phyloP scores from a whole-genome alignment of 2,888 invertebrate species.

The Steinernema scapterisci region DNA sequence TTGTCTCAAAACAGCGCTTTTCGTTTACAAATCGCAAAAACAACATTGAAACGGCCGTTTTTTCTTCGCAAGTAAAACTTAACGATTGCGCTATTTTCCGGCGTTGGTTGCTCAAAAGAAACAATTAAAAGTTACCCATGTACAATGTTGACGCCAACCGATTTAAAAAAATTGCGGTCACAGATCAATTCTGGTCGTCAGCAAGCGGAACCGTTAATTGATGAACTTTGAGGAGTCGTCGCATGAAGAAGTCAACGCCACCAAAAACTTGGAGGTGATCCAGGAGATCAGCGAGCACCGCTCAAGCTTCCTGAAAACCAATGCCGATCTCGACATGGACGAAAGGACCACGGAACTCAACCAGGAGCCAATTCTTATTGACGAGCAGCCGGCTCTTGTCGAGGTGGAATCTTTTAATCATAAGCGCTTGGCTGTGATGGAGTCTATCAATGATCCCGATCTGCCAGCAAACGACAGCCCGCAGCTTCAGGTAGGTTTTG shows the following conservation, averaged over 20 bases:
- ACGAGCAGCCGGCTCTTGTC: background rate
- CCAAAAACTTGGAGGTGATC: conserved; percentile 52
- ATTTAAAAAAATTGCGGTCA: background rate
- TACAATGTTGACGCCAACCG: background rate
- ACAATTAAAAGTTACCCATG: conserved; percentile 15
- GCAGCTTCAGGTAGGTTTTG: background rate
- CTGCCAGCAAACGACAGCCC: background rate
- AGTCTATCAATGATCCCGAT: conserved; percentile 33
- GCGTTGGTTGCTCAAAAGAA: conserved; percentile 9
- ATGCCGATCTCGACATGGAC: background rate
- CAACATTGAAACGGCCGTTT: background rate
- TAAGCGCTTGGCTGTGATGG: conserved; percentile 14
- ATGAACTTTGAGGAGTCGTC: background rate
- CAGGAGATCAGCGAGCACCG: conserved; percentile 46
- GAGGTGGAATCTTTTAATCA: background rate
- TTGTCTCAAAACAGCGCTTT: background rate
- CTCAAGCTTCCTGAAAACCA: background rate
- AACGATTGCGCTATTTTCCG: background rate
- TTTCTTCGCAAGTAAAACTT: background rate
- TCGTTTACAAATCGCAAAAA: background rate
- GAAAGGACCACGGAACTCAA: background rate
- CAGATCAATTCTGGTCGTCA: background rate
- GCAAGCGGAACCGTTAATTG: too few species aligned
- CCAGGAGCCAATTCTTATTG: background rate
- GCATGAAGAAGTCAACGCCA: conserved; percentile 42